Evolutionary conservation across 2,888 invertebrate species (phyloP).

Genomic region (Ophion obscuratus): DNA sequence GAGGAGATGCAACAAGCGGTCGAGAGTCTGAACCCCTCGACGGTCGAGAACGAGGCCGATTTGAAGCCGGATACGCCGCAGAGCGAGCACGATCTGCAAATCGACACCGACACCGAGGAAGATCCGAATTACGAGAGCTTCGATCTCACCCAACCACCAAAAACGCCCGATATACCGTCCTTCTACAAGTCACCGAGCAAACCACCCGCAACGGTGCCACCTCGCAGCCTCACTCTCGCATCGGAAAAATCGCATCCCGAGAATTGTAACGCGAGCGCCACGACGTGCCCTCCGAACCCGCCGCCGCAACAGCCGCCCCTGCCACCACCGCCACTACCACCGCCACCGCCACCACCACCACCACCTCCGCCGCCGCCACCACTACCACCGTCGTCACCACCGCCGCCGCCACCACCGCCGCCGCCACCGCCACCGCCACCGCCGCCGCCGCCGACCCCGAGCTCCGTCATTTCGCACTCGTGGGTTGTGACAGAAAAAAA

Average conservation of each 20-base stretch:
- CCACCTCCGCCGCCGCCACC: no score
- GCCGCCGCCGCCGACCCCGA: constrained; percentile 74
- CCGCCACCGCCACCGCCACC: constrained; percentile 63
- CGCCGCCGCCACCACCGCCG: no score
- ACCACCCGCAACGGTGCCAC: constrained; percentile 73
- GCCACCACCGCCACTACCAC: no score
- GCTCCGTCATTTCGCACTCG: constrained; percentile 86
- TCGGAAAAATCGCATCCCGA: constrained; percentile 66
- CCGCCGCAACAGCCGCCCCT: background rate
- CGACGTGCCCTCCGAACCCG: constrained; percentile 78
- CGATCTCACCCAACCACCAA: constrained; percentile 85
- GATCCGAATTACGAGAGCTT: constrained; percentile 85
- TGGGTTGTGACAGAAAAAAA: constrained; percentile 86
- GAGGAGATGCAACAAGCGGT: constrained; percentile 94
- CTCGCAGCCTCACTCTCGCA: constrained; percentile 46
- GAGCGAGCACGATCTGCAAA: constrained; percentile 93
- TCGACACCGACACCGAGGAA: constrained; percentile 94
- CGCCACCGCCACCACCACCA: no score
- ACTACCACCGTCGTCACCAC: no score
- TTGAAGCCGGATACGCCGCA: constrained; percentile 94
- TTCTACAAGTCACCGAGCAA: constrained; percentile 85
- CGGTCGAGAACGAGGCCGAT: constrained; percentile 82
- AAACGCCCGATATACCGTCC: constrained; percentile 86
- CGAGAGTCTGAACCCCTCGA: constrained; percentile 90
- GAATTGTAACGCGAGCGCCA: constrained; percentile 57